These are phyloP conservation scores for Amphimedon queenslandica DNA, from an alignment of 37 sponge, comb jelly and placozoan species.

Conservation along the genomic window DNA sequence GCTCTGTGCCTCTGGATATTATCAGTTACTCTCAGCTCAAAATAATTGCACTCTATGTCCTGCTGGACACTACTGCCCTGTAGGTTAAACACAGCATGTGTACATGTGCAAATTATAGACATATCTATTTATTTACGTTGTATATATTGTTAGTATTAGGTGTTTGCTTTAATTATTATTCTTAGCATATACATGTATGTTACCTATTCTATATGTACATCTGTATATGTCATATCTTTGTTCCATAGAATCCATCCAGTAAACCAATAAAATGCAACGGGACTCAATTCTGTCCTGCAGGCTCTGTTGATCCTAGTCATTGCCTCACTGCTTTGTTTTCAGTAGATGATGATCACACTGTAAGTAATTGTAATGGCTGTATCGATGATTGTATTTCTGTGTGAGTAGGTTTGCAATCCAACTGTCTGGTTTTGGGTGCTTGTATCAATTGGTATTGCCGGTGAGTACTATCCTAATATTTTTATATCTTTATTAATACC, in stretches of 20 bases:
- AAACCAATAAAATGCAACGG: neutral
- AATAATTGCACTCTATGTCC: neutral
- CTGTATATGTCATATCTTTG: neutral
- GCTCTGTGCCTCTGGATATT: neutral
- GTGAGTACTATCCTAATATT: neutral
- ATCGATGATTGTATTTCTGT: too few relatives aligned
- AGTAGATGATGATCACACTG: neutral
- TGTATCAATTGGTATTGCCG: neutral
- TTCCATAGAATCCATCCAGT: neutral
- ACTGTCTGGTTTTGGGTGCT: neutral
- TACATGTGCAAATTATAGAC: too few relatives aligned
- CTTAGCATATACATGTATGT: neutral
- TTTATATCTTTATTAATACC: too few relatives aligned
- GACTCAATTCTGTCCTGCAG: conserved; percentile 1
- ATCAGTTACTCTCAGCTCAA: neutral
- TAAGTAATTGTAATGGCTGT: neutral
- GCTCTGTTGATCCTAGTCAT: neutral
- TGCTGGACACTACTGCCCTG: neutral
- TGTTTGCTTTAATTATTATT: too few relatives aligned
- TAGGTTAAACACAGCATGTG: too few relatives aligned
- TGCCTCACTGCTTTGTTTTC: neutral
- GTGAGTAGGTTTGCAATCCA: neutral
- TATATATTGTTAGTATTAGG: too few relatives aligned
- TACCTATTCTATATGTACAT: neutral
- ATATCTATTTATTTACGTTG: too few relatives aligned